Evolutionary conservation across 2,888 invertebrate species (phyloP).

Genomic region (Eurytoma adleriae): DNA sequence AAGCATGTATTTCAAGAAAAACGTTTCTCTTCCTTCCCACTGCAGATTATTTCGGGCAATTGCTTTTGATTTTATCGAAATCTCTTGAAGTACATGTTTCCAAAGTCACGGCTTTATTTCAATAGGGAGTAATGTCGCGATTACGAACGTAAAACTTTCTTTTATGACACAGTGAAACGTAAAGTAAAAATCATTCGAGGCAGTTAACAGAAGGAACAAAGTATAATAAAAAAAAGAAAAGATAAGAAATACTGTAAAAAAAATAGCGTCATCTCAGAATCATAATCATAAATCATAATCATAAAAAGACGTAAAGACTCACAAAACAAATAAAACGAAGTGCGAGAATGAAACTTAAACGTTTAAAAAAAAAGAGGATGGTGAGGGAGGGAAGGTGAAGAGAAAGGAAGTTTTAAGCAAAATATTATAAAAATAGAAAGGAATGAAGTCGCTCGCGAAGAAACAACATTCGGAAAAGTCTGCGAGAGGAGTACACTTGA

Average conservation of each 20-base stretch:
- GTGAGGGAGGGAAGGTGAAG: slow-evolving; percentile 4
- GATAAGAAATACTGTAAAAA: slow-evolving; percentile 45
- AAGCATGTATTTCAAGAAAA: slow-evolving; percentile 26
- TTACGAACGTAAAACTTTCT: slow-evolving; percentile 1
- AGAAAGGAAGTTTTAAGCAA: slow-evolving; percentile 2
- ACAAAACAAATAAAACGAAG: slow-evolving; percentile 21
- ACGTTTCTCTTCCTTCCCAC: neutral
- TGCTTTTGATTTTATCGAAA: neutral
- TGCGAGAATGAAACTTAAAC: slow-evolving; percentile 33
- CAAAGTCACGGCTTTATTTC: neutral
- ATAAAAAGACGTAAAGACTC: slow-evolving; percentile 40
- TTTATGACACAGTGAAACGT: slow-evolving; percentile 24
- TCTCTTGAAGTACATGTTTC: slow-evolving; percentile 37
- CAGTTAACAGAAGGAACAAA: slow-evolving; percentile 6
- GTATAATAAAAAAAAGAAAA: slow-evolving; percentile 15
- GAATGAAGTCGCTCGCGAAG: neutral
- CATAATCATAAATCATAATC: slow-evolving; percentile 48
- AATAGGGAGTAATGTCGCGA: neutral
- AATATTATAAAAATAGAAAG: neutral
- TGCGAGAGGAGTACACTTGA: neutral
- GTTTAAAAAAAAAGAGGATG: slow-evolving; percentile 27
- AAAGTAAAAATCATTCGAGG: slow-evolving; percentile 23
- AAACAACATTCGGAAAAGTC: neutral
- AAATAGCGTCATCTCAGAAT: slow-evolving; percentile 43
- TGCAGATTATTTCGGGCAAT: neutral